Evolutionary conservation across 2,113 vertebrate genomes (phyloP).

Genomic region (Dipodomys merriami): DNA sequence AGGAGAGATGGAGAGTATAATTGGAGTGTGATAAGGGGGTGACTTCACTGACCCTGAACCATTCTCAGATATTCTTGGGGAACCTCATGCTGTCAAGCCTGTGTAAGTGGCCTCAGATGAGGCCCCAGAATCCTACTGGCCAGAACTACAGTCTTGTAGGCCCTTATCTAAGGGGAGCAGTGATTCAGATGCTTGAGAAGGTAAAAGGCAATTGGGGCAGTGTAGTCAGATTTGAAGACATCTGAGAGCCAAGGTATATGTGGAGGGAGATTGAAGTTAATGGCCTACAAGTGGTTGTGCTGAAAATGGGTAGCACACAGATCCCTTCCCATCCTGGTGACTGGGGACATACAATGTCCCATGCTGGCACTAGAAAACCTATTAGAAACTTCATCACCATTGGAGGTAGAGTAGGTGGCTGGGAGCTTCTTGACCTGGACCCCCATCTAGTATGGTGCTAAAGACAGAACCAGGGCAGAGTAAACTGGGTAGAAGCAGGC

Average conservation of each 20-base stretch:
- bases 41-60: too few relatives aligned
- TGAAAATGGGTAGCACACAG: background rate
- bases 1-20: too few relatives aligned
- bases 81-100: background rate
- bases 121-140: background rate
- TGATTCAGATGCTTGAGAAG: background rate
- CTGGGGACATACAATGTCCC: background rate
- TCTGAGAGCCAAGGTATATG: background rate
- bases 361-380: background rate
- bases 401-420: accelerated
- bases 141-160: accelerated
- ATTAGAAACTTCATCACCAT: background rate
- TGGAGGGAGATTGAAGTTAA: background rate
- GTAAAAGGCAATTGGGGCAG: background rate
- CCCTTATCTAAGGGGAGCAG: too few relatives aligned
- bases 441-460: background rate
- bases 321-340: background rate
- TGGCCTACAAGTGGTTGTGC: background rate
- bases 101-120: background rate
- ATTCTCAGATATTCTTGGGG: background rate
- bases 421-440: background rate
- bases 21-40: too few relatives aligned
- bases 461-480: background rate
- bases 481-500: background rate
- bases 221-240: too few relatives aligned